These are phyloP conservation scores for Lasioglossum leucozonium DNA, from an alignment of 2,888 invertebrate species.

Conservation along the genomic window DNA sequence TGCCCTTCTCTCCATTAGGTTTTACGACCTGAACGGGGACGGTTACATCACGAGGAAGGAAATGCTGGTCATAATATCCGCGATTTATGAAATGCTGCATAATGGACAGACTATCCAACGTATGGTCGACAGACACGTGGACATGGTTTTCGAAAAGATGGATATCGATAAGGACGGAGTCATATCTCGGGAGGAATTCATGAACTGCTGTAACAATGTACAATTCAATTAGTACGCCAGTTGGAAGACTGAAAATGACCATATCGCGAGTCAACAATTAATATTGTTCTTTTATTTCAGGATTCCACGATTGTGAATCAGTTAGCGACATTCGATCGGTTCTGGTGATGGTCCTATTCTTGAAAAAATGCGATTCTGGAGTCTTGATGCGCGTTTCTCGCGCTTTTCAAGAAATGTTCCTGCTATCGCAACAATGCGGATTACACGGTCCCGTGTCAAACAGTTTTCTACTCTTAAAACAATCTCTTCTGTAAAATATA, in stretches of 20 bases:
- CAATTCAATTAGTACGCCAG: constrained; percentile 8
- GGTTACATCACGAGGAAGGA: constrained; percentile 80
- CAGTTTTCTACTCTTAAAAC: constrained; percentile 86
- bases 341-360: constrained; percentile 64
- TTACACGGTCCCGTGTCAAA: background rate
- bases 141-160: constrained; percentile 80
- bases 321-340: constrained; percentile 73
- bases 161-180: constrained; percentile 79
- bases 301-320: constrained; percentile 75
- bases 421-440: background rate
- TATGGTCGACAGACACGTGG: constrained; percentile 75
- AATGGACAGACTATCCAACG: constrained; percentile 68
- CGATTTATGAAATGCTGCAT: constrained; percentile 80
- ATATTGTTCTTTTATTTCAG: constrained; percentile 68
- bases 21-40: constrained; percentile 80
- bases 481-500: constrained; percentile 97
- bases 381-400: background rate
- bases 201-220: constrained; percentile 79
- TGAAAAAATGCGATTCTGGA: background rate
- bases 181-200: constrained; percentile 79
- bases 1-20: constrained; percentile 60
- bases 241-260: background rate
- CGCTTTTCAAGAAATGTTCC: background rate
- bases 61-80: constrained; percentile 76
- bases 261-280: background rate